phyloP scores from a whole-genome alignment of 2,888 invertebrate genomes.

The Apotomis capreana region DNA sequence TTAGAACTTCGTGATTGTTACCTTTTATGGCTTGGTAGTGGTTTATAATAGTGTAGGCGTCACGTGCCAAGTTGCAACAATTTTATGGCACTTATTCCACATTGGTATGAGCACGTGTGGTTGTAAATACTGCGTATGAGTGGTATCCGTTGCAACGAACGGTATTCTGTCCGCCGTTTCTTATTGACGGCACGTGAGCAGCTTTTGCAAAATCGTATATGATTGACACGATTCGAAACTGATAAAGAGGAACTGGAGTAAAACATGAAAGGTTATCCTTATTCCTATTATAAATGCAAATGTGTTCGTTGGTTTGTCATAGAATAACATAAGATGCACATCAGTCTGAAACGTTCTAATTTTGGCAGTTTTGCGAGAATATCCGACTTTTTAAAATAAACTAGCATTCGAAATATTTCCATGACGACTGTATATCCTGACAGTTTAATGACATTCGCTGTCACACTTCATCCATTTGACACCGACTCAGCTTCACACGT shows the following conservation, averaged over 20 bases:
- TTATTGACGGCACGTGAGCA: background rate
- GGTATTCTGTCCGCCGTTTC: conserved; percentile 9
- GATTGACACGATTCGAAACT: background rate
- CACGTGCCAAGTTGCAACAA: conserved; percentile 8
- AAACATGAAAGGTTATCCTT: too few relatives aligned
- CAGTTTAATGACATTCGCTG: conserved; percentile 1
- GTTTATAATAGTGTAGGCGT: background rate
- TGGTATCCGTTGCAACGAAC: conserved; percentile 13
- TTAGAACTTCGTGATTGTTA: background rate
- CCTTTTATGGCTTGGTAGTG: background rate
- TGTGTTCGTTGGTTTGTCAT: too few relatives aligned
- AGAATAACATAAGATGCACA: too few relatives aligned
- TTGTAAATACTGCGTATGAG: conserved; percentile 4
- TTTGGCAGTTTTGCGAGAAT: too few relatives aligned
- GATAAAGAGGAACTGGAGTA: background rate
- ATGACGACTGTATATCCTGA: background rate
- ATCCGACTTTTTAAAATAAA: too few relatives aligned
- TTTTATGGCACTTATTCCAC: conserved; percentile 21
- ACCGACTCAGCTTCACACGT: conserved; percentile 6
- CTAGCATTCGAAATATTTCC: too few relatives aligned
- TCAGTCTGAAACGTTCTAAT: too few relatives aligned
- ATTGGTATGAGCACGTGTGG: conserved; percentile 19
- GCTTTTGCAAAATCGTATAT: background rate
- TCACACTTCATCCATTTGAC: conserved; percentile 12
- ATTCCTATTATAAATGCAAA: too few relatives aligned